Evolutionary conservation across 2,888 invertebrate genomes (phyloP).

Genomic region (Tanypteryx hageni): DNA sequence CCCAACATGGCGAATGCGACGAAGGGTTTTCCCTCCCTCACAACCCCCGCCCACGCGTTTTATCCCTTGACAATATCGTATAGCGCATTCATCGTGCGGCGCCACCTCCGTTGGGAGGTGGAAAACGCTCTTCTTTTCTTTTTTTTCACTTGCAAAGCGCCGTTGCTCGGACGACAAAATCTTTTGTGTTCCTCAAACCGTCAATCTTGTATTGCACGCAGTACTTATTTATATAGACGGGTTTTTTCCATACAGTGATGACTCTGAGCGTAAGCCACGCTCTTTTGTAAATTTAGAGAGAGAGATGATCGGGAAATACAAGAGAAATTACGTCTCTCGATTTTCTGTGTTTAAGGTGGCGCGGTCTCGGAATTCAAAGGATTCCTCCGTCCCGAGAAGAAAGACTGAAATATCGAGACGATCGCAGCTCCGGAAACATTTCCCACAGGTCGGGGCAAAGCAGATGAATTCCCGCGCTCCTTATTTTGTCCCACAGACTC

Average conservation of each 20-base stretch:
- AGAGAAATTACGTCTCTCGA: too few species aligned
- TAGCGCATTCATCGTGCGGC: background rate
- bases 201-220: background rate
- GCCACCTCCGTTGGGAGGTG: background rate
- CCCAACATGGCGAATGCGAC: background rate
- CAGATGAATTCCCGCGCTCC: too few species aligned
- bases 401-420: too few species aligned
- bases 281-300: background rate
- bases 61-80: background rate
- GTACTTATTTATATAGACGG: slow-evolving; percentile 9
- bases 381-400: too few species aligned
- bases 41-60: background rate
- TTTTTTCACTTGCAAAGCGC: background rate
- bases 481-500: too few species aligned
- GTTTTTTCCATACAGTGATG: background rate
- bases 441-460: too few species aligned
- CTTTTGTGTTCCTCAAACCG: background rate
- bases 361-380: too few species aligned
- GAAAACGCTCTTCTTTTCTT: background rate
- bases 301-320: background rate
- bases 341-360: too few species aligned
- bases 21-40: background rate
- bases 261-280: background rate
- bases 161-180: background rate
- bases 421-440: too few species aligned